A percentile compares a stretch with the other conserved stretches of the same genome.
Conservation (phyloP, 2,888 invertebrate species). For the Folsomia manolachei region DNA sequence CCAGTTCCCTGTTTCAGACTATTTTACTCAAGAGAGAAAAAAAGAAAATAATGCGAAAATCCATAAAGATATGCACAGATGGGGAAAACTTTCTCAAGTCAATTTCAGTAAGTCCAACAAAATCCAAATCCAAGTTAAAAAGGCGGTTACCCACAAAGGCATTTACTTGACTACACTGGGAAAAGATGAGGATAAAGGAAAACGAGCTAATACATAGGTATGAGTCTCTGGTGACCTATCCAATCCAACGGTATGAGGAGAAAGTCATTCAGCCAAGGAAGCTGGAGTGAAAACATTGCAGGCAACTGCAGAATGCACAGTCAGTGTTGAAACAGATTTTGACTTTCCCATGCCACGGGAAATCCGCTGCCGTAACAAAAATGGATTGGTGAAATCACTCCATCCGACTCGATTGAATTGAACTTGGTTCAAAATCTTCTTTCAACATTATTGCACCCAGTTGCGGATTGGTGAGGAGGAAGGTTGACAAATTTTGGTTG, state of each 20-base stretch:
- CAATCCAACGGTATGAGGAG: conserved; percentile 4
- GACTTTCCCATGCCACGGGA: not conserved
- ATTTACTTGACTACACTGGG: not conserved
- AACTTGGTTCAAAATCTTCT: not conserved
- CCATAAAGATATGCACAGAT: conserved; percentile 37
- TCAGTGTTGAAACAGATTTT: not conserved
- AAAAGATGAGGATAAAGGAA: no score
- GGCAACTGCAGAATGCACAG: no score
- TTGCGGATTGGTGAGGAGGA: no score
- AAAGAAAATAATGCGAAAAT: conserved; percentile 33
- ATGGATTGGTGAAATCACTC: conserved; percentile 18
- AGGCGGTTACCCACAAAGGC: conserved; percentile 7
- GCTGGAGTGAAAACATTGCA: not conserved
- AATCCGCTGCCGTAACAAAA: conserved; percentile 14
- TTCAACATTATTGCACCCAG: no score
- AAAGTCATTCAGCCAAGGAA: no score
- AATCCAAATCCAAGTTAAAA: not conserved
- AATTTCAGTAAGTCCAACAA: conserved; percentile 15
- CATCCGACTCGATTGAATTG: not conserved
- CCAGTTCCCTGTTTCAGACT: not conserved
- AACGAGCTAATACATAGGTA: conserved; percentile 38
- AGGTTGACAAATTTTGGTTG: no score
- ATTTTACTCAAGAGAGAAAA: conserved; percentile 2
- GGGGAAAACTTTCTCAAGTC: conserved; percentile 15
- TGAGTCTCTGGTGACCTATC: conserved; percentile 44